phyloP scores from a whole-genome alignment of 2,113 vertebrate genomes.

The Menidia beryllina region DNA sequence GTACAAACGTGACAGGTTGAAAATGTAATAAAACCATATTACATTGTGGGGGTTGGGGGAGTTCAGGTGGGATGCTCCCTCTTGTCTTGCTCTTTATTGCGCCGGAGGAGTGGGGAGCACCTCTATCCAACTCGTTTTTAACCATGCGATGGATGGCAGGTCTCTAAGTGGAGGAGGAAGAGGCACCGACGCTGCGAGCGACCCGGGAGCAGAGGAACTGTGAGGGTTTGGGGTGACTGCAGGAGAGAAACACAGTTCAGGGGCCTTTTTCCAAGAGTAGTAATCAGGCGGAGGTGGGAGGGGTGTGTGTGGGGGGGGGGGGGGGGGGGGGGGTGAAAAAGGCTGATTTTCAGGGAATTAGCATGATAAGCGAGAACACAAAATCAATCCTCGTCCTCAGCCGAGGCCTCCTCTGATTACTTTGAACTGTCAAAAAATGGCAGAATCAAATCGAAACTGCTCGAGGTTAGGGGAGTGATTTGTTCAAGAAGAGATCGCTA shows the following conservation, averaged over 20 bases:
- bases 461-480: slow-evolving; percentile 99
- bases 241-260: slow-evolving; percentile 86
- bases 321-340: slow-evolving; percentile 98
- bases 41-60: too few species aligned
- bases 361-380: slow-evolving; percentile 99
- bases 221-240: slow-evolving; percentile 85
- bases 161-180: too few species aligned
- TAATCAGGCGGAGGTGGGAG: slow-evolving; percentile 88
- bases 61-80: too few species aligned
- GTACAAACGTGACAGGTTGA: too few species aligned
- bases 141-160: not conserved
- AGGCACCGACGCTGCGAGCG: slow-evolving; percentile 19
- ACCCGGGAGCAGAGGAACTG: slow-evolving; percentile 49
- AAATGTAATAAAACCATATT: too few species aligned
- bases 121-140: not conserved
- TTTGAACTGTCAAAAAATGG: slow-evolving; percentile 99
- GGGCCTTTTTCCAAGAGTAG: slow-evolving; percentile 93
- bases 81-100: too few species aligned
- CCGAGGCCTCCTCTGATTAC: slow-evolving; percentile 98
- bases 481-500: slow-evolving; percentile 99
- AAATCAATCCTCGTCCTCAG: slow-evolving; percentile 99
- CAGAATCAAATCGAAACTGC: slow-evolving; percentile 99
- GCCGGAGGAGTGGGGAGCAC: not conserved
- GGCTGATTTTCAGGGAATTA: slow-evolving; percentile 99
- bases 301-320: too few species aligned